Percentiles rank a stretch among this genome's conserved stretches.
phyloP scores from a whole-genome alignment of 2,797 vertebrate species.

The Corythornis leucogaster region DNA sequence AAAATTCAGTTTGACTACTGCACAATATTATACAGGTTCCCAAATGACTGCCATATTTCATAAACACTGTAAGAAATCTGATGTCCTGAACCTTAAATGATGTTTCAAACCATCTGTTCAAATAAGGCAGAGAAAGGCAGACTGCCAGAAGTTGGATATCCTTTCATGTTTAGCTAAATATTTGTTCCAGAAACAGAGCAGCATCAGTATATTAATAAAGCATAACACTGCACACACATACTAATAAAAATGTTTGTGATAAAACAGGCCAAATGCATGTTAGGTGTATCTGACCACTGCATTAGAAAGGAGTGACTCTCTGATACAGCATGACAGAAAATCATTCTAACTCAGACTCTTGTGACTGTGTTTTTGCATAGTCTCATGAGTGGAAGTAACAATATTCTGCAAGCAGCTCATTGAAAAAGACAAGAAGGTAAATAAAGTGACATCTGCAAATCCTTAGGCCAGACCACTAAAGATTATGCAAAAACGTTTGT shows the following conservation, averaged over 20 bases:
- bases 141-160: not conserved
- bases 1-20: constrained; percentile 1
- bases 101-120: not conserved
- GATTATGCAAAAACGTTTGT: not conserved
- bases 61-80: not conserved
- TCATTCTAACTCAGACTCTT: not conserved
- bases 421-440: not conserved
- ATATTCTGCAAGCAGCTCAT: not conserved
- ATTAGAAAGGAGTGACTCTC: not conserved
- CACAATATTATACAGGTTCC: not conserved
- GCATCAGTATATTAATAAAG: not conserved
- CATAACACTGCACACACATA: not conserved
- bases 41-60: not conserved
- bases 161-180: not conserved
- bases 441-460: not conserved
- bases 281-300: not conserved
- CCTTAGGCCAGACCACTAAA: not conserved
- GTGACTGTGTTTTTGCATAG: not conserved
- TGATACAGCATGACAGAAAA: not conserved
- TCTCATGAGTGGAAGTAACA: not conserved
- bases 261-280: not conserved
- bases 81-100: not conserved
- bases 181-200: not conserved
- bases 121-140: not conserved
- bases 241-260: not conserved